These are phyloP conservation scores for Lithobates pipiens DNA, from an alignment of 2,797 vertebrate species.

Conservation along the genomic window DNA sequence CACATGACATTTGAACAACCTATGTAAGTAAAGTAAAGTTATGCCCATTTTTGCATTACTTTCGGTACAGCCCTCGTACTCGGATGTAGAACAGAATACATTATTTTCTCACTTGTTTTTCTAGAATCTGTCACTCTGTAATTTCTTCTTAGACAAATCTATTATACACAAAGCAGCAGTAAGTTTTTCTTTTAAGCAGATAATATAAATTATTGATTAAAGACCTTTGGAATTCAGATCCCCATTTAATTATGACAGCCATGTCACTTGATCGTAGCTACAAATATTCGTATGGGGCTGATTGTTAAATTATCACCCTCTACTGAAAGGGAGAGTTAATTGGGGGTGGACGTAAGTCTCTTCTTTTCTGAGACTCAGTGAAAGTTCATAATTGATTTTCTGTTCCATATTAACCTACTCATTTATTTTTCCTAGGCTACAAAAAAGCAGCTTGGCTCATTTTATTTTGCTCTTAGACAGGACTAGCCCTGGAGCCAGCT, in stretches of 20 bases:
- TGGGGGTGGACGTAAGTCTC: constrained; percentile 35
- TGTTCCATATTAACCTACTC: constrained; percentile 47
- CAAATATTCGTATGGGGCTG: constrained; percentile 19
- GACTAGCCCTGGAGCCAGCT: constrained; percentile 24
- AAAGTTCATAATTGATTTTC: constrained; percentile 52
- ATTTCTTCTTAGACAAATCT: neutral
- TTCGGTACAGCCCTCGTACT: too few relatives aligned
- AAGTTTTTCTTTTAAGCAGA: constrained; percentile 8
- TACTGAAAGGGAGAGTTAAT: constrained; percentile 16
- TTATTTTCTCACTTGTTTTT: neutral
- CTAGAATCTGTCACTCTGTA: neutral
- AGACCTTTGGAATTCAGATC: constrained; percentile 16
- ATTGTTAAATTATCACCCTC: constrained; percentile 37
- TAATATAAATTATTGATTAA: constrained; percentile 39
- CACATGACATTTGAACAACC: too few relatives aligned
- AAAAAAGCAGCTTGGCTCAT: constrained; percentile 31
- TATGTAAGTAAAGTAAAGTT: too few relatives aligned
- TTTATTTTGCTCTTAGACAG: constrained; percentile 28
- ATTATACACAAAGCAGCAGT: neutral
- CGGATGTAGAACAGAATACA: neutral
- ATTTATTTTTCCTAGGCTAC: constrained; percentile 38
- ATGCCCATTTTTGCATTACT: too few relatives aligned
- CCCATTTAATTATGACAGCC: constrained; percentile 29
- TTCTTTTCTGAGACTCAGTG: constrained; percentile 31
- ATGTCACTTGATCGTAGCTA: constrained; percentile 18